A percentile compares a stretch with the other conserved stretches of the same genome.
Evolutionary conservation across 2,888 invertebrate species (phyloP).

Genomic region (Gandaritis pyraliata): DNA sequence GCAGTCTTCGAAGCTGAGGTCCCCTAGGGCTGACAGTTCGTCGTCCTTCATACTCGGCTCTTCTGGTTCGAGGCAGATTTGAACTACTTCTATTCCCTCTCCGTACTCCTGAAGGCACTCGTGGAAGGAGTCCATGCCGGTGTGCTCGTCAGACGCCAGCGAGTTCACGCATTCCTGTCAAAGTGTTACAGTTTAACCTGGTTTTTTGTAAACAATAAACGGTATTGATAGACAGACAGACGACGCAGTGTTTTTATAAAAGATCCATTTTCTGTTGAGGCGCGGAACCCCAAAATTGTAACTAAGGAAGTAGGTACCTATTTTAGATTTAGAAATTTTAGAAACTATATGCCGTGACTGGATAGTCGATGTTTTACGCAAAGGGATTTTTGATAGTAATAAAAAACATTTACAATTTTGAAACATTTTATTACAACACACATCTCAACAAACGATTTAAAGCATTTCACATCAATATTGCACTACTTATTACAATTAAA

Average conservation of each 20-base stretch:
- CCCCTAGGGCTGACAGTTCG: conserved; percentile 74
- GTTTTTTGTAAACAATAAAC: too few species aligned
- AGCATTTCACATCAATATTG: conserved; percentile 52
- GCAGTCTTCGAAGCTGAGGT: conserved; percentile 75
- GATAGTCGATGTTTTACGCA: too few species aligned
- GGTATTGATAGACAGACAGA: too few species aligned
- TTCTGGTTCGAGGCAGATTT: conserved; percentile 86
- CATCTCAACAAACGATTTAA: conserved; percentile 56
- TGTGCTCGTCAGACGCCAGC: conserved; percentile 85
- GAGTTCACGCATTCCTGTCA: conserved; percentile 82
- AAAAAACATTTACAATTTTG: not conserved
- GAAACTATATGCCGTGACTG: too few species aligned
- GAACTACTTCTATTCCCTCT: conserved; percentile 85
- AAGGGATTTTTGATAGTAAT: not conserved
- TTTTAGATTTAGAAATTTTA: too few species aligned
- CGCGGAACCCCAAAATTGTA: too few species aligned
- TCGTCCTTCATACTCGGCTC: conserved; percentile 82
- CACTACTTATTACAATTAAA: conserved; percentile 14
- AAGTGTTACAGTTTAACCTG: not conserved
- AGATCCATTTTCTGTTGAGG: too few species aligned
- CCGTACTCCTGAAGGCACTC: conserved; percentile 87
- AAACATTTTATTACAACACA: conserved; percentile 65
- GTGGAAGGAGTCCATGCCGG: conserved; percentile 86
- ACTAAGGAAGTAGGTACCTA: too few species aligned
- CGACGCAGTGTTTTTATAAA: too few species aligned